Base-by-base conservation (phyloP, 2,888 invertebrate genomes). In the Phytoseiulus persimilis region DNA sequence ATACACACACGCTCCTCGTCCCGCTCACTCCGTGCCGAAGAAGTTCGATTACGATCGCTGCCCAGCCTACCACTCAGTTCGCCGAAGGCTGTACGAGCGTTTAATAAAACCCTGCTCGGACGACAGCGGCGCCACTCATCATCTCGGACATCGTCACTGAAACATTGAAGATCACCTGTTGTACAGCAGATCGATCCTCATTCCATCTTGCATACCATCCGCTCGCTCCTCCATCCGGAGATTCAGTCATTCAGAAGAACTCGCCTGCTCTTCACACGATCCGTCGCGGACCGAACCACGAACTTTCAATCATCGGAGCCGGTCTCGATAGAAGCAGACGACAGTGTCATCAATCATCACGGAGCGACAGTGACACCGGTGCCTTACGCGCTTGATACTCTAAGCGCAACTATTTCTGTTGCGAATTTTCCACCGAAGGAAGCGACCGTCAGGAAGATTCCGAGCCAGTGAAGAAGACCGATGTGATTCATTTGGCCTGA, bases 11-110 rank as follows among this genome's bases (percentile, higher is more conserved):
- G 65, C 9, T 11, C n/a, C 65, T 6, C 65, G 39, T 39, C 9
- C 18, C 65, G 65, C 65, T 65, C 65, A 65, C 65, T 65, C 65
- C 9, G 65, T 23, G 28, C 18, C 65, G 18, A 23, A 65, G 65
- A 65, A 28, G 23, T 65, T 65, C 65, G 65, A 65, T 65, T 65
- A 65, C 65, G 65, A 65, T 65, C 65, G 65, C 65, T 65, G 65
- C 65, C 65, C 65, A 65, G 65, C 65, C 65, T 65, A 65, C 65
- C 65, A 65, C 65, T 65, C 65, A 65, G 65, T 65, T 65, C 65
- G 65, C 65, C 65, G 65, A 65, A 65, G 65, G 65, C 65, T 65
- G 65, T 65, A 65, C 65, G 65, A 65, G 18, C 65, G 65, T 65
- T 65, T 65, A 65, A 65, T 65, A 65, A 65, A 65, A 65, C 65